Base-by-base conservation (phyloP, 2,113 vertebrate genomes). In the Gobio gobio region DNA sequence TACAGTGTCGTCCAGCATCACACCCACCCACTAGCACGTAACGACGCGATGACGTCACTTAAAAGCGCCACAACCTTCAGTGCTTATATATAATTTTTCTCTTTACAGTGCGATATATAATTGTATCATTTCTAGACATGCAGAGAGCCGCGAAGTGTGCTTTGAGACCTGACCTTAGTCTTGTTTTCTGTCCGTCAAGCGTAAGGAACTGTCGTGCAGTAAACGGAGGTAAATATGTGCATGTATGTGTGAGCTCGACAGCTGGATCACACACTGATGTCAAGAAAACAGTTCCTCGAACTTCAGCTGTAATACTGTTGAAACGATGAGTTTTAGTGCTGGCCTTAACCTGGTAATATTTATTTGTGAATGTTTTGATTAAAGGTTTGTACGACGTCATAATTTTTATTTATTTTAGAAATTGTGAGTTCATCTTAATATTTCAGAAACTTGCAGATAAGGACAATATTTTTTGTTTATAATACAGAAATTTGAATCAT, bases 71-170 rank as follows among this genome's bases (percentile, higher is more conserved):
- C 74, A 83, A 78, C 79, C 79, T 85, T 78, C 13, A 36, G 43
- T 29, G 51, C 10, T 6, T 58, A 24, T 49, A 9, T 36, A 16
- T 26, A 26, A 1, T 10, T 26, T 43, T 64, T 59, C 5, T 14
- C 12, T 61, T 43, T 79, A 14, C 16, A 43, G 6, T 63, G 16
- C 12, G 10, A 20, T 9, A 26, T 5, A 2, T 40, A n/a, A 18
- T 61, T 85, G 64, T 87, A 79, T 83, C 36, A 61, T 89, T 91
- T 87, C 85, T 20, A 74, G 83, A 81, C 12, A 91, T 87, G 89
- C 81, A 90, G 61, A 83, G 45, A 77, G 82, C 85, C 1, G 47
- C 43, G 18, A n/a, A 22, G 18, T 83, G 47, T 26, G 63, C 61
- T n/a, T 22, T n/a, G 10, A 45, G 56, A 75, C 45, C 26, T 12